These are phyloP conservation scores for Sakesphorus luctuosus DNA, from an alignment of 2,113 vertebrate species.

Conservation along the genomic window DNA sequence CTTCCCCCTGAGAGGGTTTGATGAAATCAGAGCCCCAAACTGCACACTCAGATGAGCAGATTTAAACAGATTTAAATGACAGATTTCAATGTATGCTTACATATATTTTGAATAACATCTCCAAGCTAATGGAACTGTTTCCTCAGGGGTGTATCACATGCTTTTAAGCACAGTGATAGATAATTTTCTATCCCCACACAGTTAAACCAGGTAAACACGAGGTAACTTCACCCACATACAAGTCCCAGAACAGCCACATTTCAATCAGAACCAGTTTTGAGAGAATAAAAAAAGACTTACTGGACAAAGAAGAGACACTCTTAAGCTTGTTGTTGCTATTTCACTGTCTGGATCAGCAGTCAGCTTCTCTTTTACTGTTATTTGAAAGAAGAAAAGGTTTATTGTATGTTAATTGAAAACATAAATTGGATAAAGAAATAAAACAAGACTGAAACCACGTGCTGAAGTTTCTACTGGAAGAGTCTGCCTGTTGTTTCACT, in stretches of 20 bases:
- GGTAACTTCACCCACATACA: background rate
- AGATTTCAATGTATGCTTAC: background rate
- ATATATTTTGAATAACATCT: background rate
- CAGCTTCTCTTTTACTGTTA: slow-evolving; percentile 96
- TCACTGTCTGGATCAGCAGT: slow-evolving; percentile 99
- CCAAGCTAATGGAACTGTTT: background rate
- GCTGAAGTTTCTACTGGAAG: background rate
- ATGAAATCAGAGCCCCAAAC: background rate
- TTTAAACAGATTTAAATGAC: background rate
- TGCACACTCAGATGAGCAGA: background rate
- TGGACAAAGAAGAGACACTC: slow-evolving; percentile 98
- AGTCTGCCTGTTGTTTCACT: background rate
- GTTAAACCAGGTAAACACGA: background rate
- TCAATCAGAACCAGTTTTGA: background rate
- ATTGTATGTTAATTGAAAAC: background rate
- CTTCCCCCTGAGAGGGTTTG: background rate
- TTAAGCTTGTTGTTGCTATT: slow-evolving; percentile 97
- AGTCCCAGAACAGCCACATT: background rate
- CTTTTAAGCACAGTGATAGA: background rate
- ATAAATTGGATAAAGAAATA: background rate
- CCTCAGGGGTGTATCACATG: background rate
- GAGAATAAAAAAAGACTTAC: slow-evolving; percentile 77
- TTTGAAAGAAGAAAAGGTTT: slow-evolving; percentile 34
- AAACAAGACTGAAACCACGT: background rate
- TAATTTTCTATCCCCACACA: background rate